Percentiles rank a stretch among this genome's conserved stretches.
Conservation (phyloP, 2,797 vertebrate genomes). For the Gymnothorax javanicus region DNA sequence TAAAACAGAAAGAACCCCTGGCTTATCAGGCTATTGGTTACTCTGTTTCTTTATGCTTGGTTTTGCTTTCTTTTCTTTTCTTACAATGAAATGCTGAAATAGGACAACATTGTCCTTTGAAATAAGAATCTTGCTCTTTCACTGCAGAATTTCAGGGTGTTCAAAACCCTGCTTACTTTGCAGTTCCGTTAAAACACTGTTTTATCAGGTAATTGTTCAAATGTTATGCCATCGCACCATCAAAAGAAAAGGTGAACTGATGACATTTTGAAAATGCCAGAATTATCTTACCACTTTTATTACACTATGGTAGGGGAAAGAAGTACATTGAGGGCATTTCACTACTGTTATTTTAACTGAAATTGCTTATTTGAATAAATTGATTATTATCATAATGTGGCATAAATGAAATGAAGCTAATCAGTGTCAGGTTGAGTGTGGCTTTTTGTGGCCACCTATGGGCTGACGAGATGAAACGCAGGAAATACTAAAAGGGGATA, state of each 20-base stretch:
- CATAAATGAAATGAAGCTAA: constrained; percentile 75
- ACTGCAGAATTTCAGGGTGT: not conserved
- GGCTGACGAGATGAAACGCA: constrained; percentile 67
- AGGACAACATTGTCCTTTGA: constrained; percentile 26
- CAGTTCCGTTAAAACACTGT: constrained; percentile 72
- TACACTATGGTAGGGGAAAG: constrained; percentile 77
- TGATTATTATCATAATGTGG: constrained; percentile 81
- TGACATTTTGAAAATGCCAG: constrained; percentile 88
- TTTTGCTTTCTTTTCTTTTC: constrained; percentile 8
- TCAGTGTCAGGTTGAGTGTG: constrained; percentile 69
- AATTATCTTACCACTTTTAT: constrained; percentile 87
- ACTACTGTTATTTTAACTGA: constrained; percentile 80
- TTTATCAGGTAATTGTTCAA: constrained; percentile 83
- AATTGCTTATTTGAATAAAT: constrained; percentile 82
- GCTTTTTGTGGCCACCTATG: constrained; percentile 79
- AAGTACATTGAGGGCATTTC: constrained; percentile 74
- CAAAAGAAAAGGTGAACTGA: constrained; percentile 84
- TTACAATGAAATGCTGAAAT: not conserved
- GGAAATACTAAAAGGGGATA: constrained; percentile 21
- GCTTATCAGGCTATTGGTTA: constrained; percentile 18
- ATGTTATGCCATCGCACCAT: constrained; percentile 80
- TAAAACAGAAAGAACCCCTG: constrained; percentile 20
- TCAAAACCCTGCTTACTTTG: constrained; percentile 51
- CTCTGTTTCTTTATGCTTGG: not conserved
- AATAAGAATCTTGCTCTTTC: constrained; percentile 11